Evolutionary conservation across 2,113 vertebrate genomes (phyloP), one percentile per base, ranked within the genome.

Genomic region (Clarias macrocephalus): DNA sequence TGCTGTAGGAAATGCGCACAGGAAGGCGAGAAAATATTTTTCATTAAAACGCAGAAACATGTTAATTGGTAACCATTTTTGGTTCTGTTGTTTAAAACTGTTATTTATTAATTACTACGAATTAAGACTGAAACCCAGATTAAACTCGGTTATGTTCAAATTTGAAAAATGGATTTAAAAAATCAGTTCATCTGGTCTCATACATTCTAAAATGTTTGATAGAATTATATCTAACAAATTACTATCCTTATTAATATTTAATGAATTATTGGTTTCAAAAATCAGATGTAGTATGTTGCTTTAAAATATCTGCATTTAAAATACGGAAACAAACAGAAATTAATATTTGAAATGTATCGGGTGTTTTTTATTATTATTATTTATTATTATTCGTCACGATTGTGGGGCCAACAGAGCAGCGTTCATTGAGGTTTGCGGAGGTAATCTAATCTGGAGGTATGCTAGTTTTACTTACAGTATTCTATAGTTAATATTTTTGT

Each of bases 231-330:
- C 37, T 7, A 12, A 4, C 21, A 37, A 73, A 33, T 23, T 0
- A 42, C 8, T 23, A 48, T 75, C 1, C 19, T 75, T 48, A 48
- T 48, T 19, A 25, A 75, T 75, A 48, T 75, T 11, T 79, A 37
- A 37, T 37, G 7, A 18, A 21, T 19, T 30, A 3, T 33, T 33
- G 28, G 56, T 80, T 56, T 80, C 10, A 60, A 60, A 80, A 59
- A 60, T 80, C 28, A 19, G 2, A 28, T 16, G 3, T 77, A 9
- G 3, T 77, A 9, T 56, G n/a, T 54, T 52, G 70, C 11, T 16
- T 42, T 30, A 33, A 16, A 5, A 33, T 68, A 42, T 73, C 90
- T 90, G 87, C 92, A 91, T 91, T 70, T 86, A 84, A 87, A 91
- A 88, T 89, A 84, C 88, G 23, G n/a, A 76, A 48, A 66, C 21